These are phyloP conservation scores for Polydrusus pterygomalis DNA, from an alignment of 2,888 invertebrate species.

Conservation along the genomic window DNA sequence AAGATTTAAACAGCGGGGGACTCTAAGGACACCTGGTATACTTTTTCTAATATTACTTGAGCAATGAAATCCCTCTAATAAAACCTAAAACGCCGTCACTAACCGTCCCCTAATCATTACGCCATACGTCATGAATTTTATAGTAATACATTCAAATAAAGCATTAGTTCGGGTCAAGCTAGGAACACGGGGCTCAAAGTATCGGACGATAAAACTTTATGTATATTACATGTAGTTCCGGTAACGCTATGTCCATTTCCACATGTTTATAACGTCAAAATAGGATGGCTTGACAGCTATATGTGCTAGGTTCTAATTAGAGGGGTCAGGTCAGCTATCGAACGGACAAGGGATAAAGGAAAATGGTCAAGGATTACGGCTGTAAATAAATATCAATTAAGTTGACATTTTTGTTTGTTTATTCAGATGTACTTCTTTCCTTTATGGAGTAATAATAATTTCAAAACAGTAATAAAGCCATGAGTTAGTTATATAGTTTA, in stretches of 20 bases:
- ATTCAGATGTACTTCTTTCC: neutral
- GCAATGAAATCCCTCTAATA: neutral
- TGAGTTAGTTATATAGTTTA: no score
- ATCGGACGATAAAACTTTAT: slow-evolving; percentile 70
- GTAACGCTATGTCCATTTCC: slow-evolving; percentile 61
- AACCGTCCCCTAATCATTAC: slow-evolving; percentile 36
- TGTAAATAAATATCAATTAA: slow-evolving; percentile 20
- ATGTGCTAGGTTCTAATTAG: slow-evolving; percentile 67
- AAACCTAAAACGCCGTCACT: slow-evolving; percentile 29
- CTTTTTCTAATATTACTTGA: neutral
- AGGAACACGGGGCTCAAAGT: slow-evolving; percentile 67
- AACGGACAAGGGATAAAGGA: slow-evolving; percentile 25
- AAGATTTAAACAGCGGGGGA: no score
- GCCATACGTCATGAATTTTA: slow-evolving; percentile 46
- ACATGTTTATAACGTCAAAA: slow-evolving; percentile 67
- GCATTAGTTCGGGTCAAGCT: slow-evolving; percentile 65
- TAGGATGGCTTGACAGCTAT: slow-evolving; percentile 61
- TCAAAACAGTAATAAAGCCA: no score
- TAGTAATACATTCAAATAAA: slow-evolving; percentile 52
- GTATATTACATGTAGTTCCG: slow-evolving; percentile 69
- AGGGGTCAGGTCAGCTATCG: slow-evolving; percentile 45
- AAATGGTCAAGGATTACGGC: slow-evolving; percentile 13
- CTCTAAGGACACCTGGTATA: no score
- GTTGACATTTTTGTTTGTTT: slow-evolving; percentile 14
- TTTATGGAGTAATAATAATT: no score